These are phyloP conservation scores for Drosophila sulfurigaster DNA, from an alignment of 1,140 invertebrate species.

Conservation along the genomic window DNA sequence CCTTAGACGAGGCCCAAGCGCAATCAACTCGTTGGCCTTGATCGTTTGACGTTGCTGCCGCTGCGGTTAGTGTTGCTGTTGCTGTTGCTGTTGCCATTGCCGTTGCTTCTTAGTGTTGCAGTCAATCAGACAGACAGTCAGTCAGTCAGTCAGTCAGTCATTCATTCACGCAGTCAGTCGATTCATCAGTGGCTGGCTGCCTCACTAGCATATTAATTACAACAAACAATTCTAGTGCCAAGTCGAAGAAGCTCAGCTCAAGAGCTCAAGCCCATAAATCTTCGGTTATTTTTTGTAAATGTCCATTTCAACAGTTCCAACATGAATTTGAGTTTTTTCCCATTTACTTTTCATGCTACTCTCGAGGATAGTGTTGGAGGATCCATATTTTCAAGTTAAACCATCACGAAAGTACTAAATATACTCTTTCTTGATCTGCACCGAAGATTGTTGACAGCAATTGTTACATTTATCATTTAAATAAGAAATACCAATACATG, in stretches of 20 bases:
- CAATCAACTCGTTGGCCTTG: slow-evolving; percentile 35
- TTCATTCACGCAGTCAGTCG: slow-evolving; percentile 8
- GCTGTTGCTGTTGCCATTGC: too few species aligned
- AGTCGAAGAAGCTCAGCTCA: background rate
- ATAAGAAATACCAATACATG: too few species aligned
- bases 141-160: slow-evolving; percentile 6
- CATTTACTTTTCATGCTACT: background rate
- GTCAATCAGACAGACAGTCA: slow-evolving; percentile 16
- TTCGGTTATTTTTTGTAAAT: slow-evolving; percentile 9
- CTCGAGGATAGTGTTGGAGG: too few species aligned
- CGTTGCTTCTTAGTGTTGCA: background rate
- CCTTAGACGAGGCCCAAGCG: too few species aligned
- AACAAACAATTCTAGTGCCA: slow-evolving; percentile 9
- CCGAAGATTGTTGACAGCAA: too few species aligned
- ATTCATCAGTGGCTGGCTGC: slow-evolving; percentile 17
- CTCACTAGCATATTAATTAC: slow-evolving; percentile 63
- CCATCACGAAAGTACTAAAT: too few species aligned
- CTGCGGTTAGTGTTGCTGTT: background rate
- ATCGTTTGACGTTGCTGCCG: slow-evolving; percentile 14
- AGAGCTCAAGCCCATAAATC: background rate
- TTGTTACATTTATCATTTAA: too few species aligned
- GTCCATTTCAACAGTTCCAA: slow-evolving; percentile 16
- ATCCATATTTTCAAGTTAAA: too few species aligned
- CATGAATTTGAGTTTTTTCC: slow-evolving; percentile 1
- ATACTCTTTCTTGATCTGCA: too few species aligned